These are phyloP conservation scores for Ctenicera cuprea DNA, from an alignment of 2,888 invertebrate species.

Conservation along the genomic window DNA sequence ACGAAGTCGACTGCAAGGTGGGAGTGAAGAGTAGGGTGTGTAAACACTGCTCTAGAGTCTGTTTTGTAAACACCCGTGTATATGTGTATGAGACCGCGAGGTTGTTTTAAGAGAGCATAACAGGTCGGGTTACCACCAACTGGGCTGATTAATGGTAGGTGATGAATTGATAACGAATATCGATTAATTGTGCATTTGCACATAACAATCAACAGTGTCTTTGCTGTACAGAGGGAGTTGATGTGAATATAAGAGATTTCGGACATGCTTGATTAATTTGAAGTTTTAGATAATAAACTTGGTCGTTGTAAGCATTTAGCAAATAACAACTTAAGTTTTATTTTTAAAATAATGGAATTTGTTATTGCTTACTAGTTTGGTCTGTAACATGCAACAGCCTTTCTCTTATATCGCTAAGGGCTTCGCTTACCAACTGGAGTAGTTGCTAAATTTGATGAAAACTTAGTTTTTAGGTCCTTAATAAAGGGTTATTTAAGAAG, in stretches of 20 bases:
- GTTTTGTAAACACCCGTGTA: slow-evolving; percentile 57
- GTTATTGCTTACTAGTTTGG: too few species aligned
- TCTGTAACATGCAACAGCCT: too few species aligned
- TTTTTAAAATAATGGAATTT: too few species aligned
- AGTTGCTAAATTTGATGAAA: too few species aligned
- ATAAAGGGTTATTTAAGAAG: too few species aligned
- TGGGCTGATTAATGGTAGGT: slow-evolving; percentile 27
- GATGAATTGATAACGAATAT: slow-evolving; percentile 20
- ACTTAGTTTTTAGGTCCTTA: too few species aligned
- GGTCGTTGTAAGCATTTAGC: too few species aligned
- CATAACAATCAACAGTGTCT: neutral
- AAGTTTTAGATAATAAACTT: too few species aligned
- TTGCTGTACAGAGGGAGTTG: neutral
- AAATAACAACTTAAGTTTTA: too few species aligned
- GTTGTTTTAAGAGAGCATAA: slow-evolving; percentile 47
- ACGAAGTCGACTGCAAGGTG: slow-evolving; percentile 53
- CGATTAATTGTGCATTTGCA: neutral
- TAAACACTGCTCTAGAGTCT: slow-evolving; percentile 59
- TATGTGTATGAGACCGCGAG: neutral
- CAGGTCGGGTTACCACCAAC: slow-evolving; percentile 56
- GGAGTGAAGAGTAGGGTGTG: slow-evolving; percentile 59
- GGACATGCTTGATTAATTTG: neutral
- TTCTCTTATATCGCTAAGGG: too few species aligned
- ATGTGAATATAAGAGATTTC: too few species aligned
- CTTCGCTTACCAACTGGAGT: too few species aligned